Conservation (phyloP, 2,113 vertebrate genomes). For the Puntigrus tetrazona region DNA sequence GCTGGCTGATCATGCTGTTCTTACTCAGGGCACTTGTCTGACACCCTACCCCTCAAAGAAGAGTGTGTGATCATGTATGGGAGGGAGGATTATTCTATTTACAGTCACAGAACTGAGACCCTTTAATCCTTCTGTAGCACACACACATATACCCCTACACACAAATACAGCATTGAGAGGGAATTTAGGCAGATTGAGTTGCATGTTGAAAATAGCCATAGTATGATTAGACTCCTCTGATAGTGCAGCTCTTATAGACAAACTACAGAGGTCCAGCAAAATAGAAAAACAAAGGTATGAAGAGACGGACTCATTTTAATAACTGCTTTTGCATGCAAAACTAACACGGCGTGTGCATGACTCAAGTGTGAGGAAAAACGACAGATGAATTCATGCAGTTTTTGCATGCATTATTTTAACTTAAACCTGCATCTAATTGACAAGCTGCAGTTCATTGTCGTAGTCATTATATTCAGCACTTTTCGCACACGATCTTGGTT, state of each 20-base stretch:
- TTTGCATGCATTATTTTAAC: not conserved
- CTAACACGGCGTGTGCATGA: not conserved
- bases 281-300: conserved; percentile 3
- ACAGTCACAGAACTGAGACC: conserved; percentile 66
- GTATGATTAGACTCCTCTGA: conserved; percentile 63
- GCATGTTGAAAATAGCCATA: conserved; percentile 76
- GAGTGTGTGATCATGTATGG: conserved; percentile 38
- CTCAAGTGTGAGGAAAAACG: not conserved
- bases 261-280: conserved; percentile 21
- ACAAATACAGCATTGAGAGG: conserved; percentile 50
- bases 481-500: not conserved
- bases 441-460: not conserved
- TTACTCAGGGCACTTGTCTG: conserved; percentile 57
- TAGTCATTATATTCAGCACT: not conserved
- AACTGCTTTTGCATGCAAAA: conserved; percentile 21
- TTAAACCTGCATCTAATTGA: not conserved
- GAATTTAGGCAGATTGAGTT: conserved; percentile 72
- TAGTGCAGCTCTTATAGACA: conserved; percentile 60
- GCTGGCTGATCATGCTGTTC: conserved; percentile 13
- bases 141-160: conserved; percentile 9
- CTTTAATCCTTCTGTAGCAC: conserved; percentile 66
- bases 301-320: conserved; percentile 39
- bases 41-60: conserved; percentile 39
- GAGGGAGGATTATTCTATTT: conserved; percentile 71
- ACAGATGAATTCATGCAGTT: not conserved